These are phyloP conservation scores for Malurus melanocephalus DNA, from an alignment of 2,113 vertebrate species.

Conservation along the genomic window DNA sequence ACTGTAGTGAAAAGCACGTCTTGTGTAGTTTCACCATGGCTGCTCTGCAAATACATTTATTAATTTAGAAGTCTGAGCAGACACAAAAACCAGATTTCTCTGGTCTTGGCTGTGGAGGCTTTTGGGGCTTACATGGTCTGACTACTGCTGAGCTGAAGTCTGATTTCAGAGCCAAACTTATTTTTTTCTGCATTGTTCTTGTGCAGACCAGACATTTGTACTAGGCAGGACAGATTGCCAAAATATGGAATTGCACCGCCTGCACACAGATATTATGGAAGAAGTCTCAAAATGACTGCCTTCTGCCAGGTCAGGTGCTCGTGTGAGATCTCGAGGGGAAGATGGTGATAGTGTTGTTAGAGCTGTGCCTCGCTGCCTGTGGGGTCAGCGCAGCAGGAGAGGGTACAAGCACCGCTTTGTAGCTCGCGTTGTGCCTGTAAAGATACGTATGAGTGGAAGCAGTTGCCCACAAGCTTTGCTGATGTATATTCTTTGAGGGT, in stretches of 20 bases:
- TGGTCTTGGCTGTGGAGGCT: background rate
- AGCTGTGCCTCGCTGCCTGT: rapidly evolving
- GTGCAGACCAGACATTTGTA: conserved; percentile 29
- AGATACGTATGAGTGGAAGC: background rate
- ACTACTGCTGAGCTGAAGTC: conserved; percentile 47
- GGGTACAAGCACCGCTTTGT: rapidly evolving
- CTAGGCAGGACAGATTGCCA: background rate
- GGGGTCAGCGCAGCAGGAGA: background rate
- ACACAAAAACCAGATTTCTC: conserved; percentile 15
- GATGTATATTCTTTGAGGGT: background rate
- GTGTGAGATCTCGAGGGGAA: background rate
- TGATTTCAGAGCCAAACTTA: conserved; percentile 31
- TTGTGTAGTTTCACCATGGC: background rate
- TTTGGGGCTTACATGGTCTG: conserved; percentile 38
- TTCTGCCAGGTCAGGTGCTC: background rate
- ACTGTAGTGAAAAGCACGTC: background rate
- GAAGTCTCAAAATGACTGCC: background rate
- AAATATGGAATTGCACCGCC: background rate
- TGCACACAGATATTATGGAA: background rate
- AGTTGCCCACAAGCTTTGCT: background rate
- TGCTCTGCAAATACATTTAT: background rate
- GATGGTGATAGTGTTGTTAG: background rate
- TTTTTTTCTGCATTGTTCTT: conserved; percentile 16
- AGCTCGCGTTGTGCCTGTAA: background rate
- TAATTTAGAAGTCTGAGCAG: background rate